These are phyloP conservation scores for Caenorhabditis macrosperma DNA, from an alignment of 2,888 invertebrate species.

Conservation along the genomic window DNA sequence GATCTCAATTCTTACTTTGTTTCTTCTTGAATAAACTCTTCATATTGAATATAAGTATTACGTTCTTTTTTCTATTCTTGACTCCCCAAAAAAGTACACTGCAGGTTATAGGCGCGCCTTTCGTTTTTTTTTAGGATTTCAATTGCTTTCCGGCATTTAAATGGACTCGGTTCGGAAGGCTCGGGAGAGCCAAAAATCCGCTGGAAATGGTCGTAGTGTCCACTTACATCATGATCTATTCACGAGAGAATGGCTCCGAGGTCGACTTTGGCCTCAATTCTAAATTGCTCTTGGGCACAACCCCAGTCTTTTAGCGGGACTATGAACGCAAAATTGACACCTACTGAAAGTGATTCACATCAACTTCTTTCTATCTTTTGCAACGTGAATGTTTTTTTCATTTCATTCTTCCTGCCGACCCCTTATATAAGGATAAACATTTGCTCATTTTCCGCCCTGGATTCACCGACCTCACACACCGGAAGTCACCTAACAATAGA, in stretches of 20 bases:
- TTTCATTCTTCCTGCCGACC: conserved; percentile 2
- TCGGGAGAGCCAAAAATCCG: conserved; percentile 25
- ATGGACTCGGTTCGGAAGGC: conserved; percentile 13
- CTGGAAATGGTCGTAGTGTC: conserved; percentile 55
- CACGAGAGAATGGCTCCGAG: conserved; percentile 45
- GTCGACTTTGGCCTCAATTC: background rate
- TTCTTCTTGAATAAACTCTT: background rate
- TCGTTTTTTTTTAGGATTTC: conserved; percentile 41
- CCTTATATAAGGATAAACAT: too few species aligned
- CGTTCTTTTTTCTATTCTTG: background rate
- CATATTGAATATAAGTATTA: background rate
- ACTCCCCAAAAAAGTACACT: background rate
- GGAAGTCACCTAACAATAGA: conserved; percentile 41
- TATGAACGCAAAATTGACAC: background rate
- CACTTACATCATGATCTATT: conserved; percentile 56
- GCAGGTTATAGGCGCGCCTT: background rate
- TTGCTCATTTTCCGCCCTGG: too few species aligned
- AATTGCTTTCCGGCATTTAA: conserved; percentile 55
- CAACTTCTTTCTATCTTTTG: background rate
- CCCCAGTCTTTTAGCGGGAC: background rate
- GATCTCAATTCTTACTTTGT: conserved; percentile 28
- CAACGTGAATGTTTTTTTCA: background rate
- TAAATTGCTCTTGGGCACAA: conserved; percentile 25
- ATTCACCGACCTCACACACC: conserved; percentile 4
- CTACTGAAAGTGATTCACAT: background rate